phyloP scores from a whole-genome alignment of 2,797 vertebrate species.

The Rallus crepitans region DNA sequence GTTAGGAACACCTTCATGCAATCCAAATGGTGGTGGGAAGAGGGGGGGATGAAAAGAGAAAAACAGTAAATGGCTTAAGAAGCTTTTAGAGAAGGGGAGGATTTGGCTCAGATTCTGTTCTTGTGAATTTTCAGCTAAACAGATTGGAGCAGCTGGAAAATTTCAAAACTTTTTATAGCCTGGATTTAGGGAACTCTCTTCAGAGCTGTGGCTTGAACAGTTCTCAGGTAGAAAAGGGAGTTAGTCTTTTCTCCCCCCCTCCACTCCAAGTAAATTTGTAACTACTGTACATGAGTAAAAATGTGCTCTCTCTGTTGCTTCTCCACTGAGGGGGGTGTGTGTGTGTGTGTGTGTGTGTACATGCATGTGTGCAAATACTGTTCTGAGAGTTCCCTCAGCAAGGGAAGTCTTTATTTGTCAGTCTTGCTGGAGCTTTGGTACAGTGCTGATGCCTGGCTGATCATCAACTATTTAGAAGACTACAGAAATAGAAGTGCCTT shows the following conservation, averaged over 20 bases:
- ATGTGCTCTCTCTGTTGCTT: background rate
- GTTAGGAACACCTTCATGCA: background rate
- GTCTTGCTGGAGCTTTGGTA: background rate
- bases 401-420: background rate
- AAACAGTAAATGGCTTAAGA: background rate
- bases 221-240: background rate
- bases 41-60: accelerated
- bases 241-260: background rate
- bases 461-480: background rate
- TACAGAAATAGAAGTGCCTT: background rate
- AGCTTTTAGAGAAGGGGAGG: background rate
- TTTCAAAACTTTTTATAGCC: background rate
- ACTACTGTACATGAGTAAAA: background rate
- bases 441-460: background rate
- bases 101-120: background rate
- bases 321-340: background rate
- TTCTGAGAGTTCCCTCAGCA: background rate
- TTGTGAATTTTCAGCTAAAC: background rate
- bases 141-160: background rate
- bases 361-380: background rate
- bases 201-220: background rate
- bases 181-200: background rate
- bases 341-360: background rate
- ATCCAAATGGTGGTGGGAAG: background rate
- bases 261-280: background rate